These are phyloP conservation scores for Hemiprocne comata DNA, from an alignment of 2,113 vertebrate genomes.

Conservation along the genomic window DNA sequence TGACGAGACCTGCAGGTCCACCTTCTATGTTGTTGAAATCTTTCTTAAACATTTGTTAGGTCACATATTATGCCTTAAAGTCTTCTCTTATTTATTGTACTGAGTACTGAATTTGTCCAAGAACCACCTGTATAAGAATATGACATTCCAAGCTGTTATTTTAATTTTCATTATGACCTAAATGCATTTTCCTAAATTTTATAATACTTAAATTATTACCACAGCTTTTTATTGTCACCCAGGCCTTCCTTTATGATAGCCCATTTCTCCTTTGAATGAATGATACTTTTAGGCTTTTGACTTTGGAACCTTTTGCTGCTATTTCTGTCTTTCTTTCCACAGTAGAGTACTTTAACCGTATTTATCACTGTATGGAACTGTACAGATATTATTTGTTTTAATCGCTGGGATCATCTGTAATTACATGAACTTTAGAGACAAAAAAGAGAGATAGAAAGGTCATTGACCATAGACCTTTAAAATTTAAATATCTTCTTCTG, in stretches of 20 bases:
- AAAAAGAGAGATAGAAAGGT: background rate
- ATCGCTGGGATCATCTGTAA: background rate
- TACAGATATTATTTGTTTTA: background rate
- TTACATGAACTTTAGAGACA: background rate
- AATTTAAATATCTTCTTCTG: background rate
- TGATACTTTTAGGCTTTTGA: background rate
- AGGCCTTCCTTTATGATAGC: background rate
- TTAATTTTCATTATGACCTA: background rate
- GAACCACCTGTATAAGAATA: background rate
- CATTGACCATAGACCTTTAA: background rate
- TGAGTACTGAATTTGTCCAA: background rate
- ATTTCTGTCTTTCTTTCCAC: background rate
- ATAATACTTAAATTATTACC: background rate
- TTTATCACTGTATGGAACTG: background rate
- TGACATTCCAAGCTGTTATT: background rate
- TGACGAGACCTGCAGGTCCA: background rate
- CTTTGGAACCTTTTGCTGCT: background rate
- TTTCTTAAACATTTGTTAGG: background rate
- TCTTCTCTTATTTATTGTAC: background rate
- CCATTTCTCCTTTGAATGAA: background rate
- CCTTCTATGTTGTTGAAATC: background rate
- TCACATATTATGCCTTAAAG: background rate
- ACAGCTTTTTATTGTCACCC: background rate
- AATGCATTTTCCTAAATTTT: background rate
- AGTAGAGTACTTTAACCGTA: background rate